A percentile compares a stretch with the other conserved stretches of the same genome.
These are phyloP conservation scores for Stenotaenia linearis DNA, from an alignment of 2,888 invertebrate species.

Conservation along the genomic window DNA sequence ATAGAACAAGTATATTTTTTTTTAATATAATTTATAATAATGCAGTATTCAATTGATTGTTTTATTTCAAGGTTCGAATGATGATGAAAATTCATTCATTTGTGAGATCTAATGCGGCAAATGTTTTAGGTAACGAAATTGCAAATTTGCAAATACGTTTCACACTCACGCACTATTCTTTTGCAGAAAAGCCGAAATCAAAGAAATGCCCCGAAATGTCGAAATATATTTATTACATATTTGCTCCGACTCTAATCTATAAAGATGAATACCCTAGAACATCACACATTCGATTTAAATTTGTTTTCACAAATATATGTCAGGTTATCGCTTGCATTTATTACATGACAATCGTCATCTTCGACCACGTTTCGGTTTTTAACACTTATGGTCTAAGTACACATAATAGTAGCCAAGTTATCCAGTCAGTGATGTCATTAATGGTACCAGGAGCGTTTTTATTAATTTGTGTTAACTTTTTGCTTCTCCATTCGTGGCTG, in stretches of 20 bases:
- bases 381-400: constrained; percentile 56
- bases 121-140: background rate
- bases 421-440: constrained; percentile 61
- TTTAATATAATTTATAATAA: background rate
- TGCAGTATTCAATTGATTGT: no score
- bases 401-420: constrained; percentile 46
- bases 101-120: background rate
- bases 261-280: background rate
- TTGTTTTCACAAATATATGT: constrained; percentile 61
- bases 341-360: constrained; percentile 72
- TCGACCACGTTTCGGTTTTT: constrained; percentile 65
- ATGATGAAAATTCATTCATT: background rate
- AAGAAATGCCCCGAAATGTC: background rate
- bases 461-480: constrained; percentile 72
- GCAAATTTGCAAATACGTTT: no score
- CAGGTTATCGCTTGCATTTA: constrained; percentile 76
- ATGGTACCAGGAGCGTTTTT: constrained; percentile 67
- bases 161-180: no score
- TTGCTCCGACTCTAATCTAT: background rate
- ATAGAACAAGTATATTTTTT: background rate
- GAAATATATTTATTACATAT: background rate
- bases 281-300: constrained; percentile 61
- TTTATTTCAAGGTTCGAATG: background rate
- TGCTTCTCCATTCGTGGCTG: constrained; percentile 82
- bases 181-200: background rate